phyloP scores from a whole-genome alignment of 2,888 invertebrate species.

The Toxonevra muliebris region DNA sequence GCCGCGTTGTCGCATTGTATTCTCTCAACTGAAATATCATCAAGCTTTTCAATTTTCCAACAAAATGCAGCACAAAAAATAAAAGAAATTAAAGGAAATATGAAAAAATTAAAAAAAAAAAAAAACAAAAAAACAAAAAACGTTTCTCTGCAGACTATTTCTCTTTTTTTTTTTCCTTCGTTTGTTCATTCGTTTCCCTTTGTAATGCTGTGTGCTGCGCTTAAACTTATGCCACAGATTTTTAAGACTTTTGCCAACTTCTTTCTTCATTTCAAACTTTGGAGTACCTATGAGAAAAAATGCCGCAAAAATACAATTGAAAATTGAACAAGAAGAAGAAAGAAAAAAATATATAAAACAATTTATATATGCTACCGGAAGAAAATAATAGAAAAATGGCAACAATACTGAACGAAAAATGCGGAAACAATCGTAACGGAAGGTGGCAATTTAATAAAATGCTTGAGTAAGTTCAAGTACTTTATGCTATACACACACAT shows the following conservation, averaged over 20 bases:
- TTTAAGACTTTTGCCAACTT: too few species aligned
- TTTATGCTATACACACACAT: background rate
- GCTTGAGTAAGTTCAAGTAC: conserved; percentile 54
- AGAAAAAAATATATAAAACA: conserved; percentile 28
- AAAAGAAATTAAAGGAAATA: background rate
- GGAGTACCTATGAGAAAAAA: background rate
- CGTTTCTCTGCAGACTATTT: too few species aligned
- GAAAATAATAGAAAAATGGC: conserved; percentile 30
- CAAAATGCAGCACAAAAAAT: conserved; percentile 12
- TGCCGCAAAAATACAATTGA: conserved; percentile 19
- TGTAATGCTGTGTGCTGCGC: too few species aligned
- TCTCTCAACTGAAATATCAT: too few species aligned
- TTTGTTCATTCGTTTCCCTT: too few species aligned
- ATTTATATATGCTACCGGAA: too few species aligned
- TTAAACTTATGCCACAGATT: too few species aligned
- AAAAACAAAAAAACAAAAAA: conserved; percentile 8
- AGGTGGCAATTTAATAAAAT: conserved; percentile 62
- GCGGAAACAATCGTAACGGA: conserved; percentile 47
- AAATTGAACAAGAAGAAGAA: conserved; percentile 50
- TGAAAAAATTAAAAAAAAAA: conserved; percentile 17
- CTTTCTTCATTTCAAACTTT: too few species aligned
- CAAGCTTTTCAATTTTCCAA: conserved; percentile 1
- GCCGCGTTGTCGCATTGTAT: background rate
- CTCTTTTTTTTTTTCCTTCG: too few species aligned
- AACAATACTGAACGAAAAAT: conserved; percentile 50